These are phyloP conservation scores for Pitta sordida DNA, from an alignment of 2,113 vertebrate species.

Conservation along the genomic window DNA sequence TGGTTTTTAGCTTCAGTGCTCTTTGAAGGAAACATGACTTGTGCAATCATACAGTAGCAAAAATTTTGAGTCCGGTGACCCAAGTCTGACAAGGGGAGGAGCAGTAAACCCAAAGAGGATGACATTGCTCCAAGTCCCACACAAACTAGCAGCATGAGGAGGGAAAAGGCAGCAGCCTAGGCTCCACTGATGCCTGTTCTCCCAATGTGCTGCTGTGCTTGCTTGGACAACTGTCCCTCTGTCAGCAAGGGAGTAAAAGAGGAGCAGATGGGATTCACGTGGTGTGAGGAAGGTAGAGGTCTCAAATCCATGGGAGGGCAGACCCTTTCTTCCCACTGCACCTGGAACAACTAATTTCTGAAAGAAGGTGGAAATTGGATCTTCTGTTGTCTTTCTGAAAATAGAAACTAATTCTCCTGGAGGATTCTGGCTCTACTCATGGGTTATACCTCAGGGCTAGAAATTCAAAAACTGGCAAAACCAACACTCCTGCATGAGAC, in stretches of 20 bases:
- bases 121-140: neutral
- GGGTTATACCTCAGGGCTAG: neutral
- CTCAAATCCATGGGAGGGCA: neutral
- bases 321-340: neutral
- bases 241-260: neutral
- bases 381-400: neutral
- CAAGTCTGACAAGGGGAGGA: neutral
- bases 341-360: neutral
- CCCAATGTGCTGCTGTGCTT: neutral
- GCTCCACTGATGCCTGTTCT: neutral
- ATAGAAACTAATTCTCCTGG: neutral
- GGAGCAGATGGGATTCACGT: fast-evolving
- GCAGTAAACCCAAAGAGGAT: neutral
- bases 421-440: neutral
- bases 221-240: neutral
- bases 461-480: neutral
- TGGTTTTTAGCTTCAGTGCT: neutral
- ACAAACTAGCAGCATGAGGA: neutral
- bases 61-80: neutral
- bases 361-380: neutral
- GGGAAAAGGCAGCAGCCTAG: neutral
- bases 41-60: neutral
- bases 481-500: neutral
- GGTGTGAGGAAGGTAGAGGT: neutral
- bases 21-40: neutral